Base-by-base conservation (phyloP, 35 echinoderm and acorn worm species). In the Apostichopus parvimensis region DNA sequence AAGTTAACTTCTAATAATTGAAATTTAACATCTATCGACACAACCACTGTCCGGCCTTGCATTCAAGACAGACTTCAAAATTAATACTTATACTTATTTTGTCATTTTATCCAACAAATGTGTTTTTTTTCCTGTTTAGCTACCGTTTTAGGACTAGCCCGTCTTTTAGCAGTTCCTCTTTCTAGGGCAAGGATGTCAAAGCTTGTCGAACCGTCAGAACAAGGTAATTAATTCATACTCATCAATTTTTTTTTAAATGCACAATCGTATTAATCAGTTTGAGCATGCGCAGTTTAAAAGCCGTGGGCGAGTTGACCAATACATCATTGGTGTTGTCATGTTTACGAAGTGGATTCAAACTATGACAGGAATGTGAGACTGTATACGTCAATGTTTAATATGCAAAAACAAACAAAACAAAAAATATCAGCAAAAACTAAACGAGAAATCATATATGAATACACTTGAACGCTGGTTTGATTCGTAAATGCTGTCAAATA, bases 111-210 rank as follows among this genome's bases (percentile, higher is more conserved):
- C 34, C 1, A 84, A 53, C 81, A 17, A 53, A 45, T n/a, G n/a
- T n/a, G n/a, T 45, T 34, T 57, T 6, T 5, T 1, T 57, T 10
- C 3, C 54, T 84, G 9, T 21, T 52, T 6, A 94, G 93, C 78
- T 26, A 94, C 93, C 6, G 65, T 90, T 5, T 55, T 94, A 1
- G 93, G 93, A 4, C 59, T 81, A 6, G 17, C 73, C 13, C 79
- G 93, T 3, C 53, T 94, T 62, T 78, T 94, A 1, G 87, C 87
- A 6, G 71, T 94, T 68, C 93, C 93, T 26, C 78, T 94, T 77
- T 83, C 86, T 62, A 73, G 93, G 23, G 87, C 93, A 18, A 91
- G 80, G 56, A 94, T 94, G 93, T 94, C 93, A 10, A 94, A 94
- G 15, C 18, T 94, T 45, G 82, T 94, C 20, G 57, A 73, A 10